Conservation (phyloP, 2,888 invertebrate genomes). For the Acrobasis suavella region DNA sequence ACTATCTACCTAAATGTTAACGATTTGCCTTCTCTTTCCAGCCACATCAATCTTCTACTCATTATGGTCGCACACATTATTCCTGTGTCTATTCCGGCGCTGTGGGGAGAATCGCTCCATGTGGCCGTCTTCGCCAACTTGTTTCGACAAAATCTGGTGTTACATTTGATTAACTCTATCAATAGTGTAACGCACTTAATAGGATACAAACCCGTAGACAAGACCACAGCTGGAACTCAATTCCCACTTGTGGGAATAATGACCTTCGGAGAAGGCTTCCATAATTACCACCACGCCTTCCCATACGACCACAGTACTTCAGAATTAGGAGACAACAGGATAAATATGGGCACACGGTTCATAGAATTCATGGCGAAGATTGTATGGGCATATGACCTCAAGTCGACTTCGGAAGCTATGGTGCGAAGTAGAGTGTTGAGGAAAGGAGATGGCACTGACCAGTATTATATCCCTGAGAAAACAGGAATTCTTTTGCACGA, state of each 20-base stretch:
- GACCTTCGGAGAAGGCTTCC: neutral
- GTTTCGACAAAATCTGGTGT: no score
- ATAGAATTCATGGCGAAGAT: slow-evolving; percentile 11
- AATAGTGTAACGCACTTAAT: neutral
- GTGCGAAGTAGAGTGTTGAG: neutral
- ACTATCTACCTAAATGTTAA: no score
- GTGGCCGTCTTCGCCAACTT: no score
- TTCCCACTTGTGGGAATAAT: neutral
- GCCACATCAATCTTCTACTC: no score
- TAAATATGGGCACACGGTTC: neutral
- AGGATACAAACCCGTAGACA: neutral
- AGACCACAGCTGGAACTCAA: neutral
- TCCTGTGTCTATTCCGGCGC: no score
- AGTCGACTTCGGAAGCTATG: neutral
- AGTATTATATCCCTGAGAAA: slow-evolving; percentile 2
- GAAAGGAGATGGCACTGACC: slow-evolving; percentile 9
- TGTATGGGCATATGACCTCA: slow-evolving; percentile 8
- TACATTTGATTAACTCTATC: no score
- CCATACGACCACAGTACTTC: slow-evolving; percentile 10
- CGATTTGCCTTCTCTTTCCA: no score
- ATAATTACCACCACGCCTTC: slow-evolving; percentile 28
- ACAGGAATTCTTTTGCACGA: slow-evolving; percentile 1
- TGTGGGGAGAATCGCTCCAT: no score
- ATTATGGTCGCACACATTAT: no score
- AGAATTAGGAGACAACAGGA: slow-evolving; percentile 1